Percentiles rank a stretch among this genome's conserved stretches.
Conservation (phyloP, 1,140 invertebrate genomes). For the Apocrypta bakeri region DNA sequence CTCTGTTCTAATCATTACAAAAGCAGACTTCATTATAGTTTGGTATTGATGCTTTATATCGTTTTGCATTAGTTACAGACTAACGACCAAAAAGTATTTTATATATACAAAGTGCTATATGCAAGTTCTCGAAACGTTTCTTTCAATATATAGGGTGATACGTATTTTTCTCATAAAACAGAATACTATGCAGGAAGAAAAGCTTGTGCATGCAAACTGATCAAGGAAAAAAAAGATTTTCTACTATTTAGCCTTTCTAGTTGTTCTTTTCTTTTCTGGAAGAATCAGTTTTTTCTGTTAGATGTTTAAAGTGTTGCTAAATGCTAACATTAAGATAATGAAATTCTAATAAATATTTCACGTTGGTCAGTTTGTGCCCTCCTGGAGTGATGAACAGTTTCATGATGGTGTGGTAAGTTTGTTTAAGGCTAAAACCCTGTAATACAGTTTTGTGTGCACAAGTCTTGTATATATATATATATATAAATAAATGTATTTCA, state of each 20-base stretch:
- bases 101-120: background rate
- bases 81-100: background rate
- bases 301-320: conserved; percentile 32
- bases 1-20: conserved; percentile 7
- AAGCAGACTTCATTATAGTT: conserved; percentile 19
- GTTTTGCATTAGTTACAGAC: conserved; percentile 22
- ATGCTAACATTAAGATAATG: conserved; percentile 42
- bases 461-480: conserved; percentile 70
- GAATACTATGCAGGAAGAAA: conserved; percentile 57
- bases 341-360: conserved; percentile 72
- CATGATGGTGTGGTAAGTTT: conserved; percentile 91
- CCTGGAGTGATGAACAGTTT: conserved; percentile 92
- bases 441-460: conserved; percentile 75
- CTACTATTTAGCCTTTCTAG: conserved; percentile 44
- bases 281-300: conserved; percentile 34
- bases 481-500: conserved; percentile 47
- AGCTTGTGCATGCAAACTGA: conserved; percentile 75
- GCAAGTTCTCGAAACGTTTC: background rate
- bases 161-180: background rate
- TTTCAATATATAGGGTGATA: background rate
- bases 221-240: conserved; percentile 51
- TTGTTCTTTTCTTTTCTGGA: conserved; percentile 37
- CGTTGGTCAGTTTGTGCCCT: conserved; percentile 83
- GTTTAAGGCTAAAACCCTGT: conserved; percentile 67
- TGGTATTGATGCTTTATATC: conserved; percentile 34